Base-by-base conservation (phyloP, 2,888 invertebrate species). In the Synanthedon andrenaeformis region DNA sequence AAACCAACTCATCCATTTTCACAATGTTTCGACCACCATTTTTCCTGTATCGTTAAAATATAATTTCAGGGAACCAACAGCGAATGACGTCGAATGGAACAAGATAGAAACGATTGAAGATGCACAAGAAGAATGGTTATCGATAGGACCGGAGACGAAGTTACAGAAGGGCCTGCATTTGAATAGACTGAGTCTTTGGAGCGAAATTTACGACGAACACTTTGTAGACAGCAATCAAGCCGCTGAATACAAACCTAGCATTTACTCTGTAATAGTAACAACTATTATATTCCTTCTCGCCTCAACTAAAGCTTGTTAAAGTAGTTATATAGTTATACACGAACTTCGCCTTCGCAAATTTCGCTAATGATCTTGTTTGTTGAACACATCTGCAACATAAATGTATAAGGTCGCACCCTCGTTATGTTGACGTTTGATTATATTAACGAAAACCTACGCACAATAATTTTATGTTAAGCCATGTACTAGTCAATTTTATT, bases 121-220 rank as follows among this genome's bases (percentile, higher is more conserved):
- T 3, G 48, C 55, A 0, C 62, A 70, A 1, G 83, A 84, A 57
- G 59, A 63, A 41, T 79, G 73, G 72, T 56, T 84, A n/a, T 67
- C 68, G 2, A 78, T 83, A 35, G 67, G 58, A 4, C 52, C 57
- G 0, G 56, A 65, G 19, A 55, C 66, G 1, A 54, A 45, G 10
- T 23, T 59, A 42, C 53, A 53, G 52, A 63, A 52, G 8, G 81
- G 81, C 2, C 45, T 79, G 8, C 77, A 82, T 58, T 51, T 62
- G 41, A 61, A 68, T 4, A 72, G 84, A 0, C 59, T 82, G 53
- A 55, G 57, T 3, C 61, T 81, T 4, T 84, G 83, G 83, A 72
- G 72, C 1, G 65, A 72, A 3, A 66, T 84, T 13, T 83, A 83
- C 61, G 52, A 69, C n/a, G 57, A 70, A 1, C 63, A 81, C 62